phyloP scores from a whole-genome alignment of 2,113 vertebrate genomes.

The Trichechus manatus region DNA sequence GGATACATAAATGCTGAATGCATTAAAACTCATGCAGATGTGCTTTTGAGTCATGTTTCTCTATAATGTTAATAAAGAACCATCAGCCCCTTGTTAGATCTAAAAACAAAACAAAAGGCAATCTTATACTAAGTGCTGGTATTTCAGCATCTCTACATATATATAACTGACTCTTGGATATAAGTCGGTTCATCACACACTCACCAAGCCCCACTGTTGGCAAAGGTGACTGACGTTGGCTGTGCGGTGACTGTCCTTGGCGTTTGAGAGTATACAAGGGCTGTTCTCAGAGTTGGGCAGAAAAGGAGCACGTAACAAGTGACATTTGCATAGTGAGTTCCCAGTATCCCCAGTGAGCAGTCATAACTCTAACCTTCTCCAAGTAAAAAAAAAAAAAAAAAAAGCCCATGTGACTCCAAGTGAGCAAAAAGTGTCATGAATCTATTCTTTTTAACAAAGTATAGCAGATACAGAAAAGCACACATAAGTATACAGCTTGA shows the following conservation, averaged over 20 bases:
- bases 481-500: background rate
- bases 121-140: background rate
- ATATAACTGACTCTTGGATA: background rate
- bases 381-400: no score
- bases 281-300: background rate
- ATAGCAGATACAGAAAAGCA: background rate
- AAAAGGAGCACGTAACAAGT: background rate
- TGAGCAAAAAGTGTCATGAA: background rate
- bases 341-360: background rate
- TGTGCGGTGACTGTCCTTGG: background rate
- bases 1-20: background rate
- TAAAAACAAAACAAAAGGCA: slow-evolving; percentile 24
- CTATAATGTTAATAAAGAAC: background rate
- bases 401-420: background rate
- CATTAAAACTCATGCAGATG: background rate
- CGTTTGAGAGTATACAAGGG: background rate
- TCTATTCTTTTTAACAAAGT: background rate
- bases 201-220: background rate
- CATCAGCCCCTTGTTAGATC: background rate
- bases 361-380: background rate
- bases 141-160: background rate
- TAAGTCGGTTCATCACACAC: background rate
- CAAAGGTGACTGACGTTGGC: background rate
- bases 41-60: background rate
- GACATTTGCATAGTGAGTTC: background rate